Percentiles rank a stretch among this genome's conserved stretches.
Conservation (phyloP, 2,113 vertebrate species). For the Panthera uncia region DNA sequence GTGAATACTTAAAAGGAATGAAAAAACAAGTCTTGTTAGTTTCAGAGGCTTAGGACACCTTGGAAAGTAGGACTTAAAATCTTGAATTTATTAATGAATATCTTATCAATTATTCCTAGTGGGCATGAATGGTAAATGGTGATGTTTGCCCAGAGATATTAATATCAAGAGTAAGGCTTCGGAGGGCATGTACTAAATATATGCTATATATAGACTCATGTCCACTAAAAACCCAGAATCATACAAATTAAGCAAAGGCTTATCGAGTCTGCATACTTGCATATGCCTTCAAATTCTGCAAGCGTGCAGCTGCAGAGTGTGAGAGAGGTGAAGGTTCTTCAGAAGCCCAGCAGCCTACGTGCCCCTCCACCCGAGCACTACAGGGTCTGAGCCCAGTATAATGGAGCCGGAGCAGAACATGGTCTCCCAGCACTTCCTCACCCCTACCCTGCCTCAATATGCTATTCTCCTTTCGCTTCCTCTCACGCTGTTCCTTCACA, state of each 20-base stretch:
- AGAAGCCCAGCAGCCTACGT: background rate
- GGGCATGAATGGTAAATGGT: background rate
- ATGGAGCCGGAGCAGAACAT: too few species aligned
- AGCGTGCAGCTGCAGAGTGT: background rate
- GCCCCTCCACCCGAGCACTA: background rate
- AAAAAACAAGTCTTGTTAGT: background rate
- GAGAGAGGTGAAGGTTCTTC: background rate
- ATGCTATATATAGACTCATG: background rate
- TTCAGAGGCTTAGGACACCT: background rate
- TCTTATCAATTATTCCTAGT: background rate
- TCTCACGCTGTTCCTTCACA: background rate
- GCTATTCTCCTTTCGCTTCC: background rate
- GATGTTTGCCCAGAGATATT: background rate
- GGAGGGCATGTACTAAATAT: background rate
- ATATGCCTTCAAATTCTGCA: too few species aligned
- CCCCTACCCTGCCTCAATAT: rapidly evolving
- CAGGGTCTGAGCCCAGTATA: background rate
- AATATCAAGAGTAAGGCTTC: background rate
- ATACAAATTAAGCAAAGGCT: background rate
- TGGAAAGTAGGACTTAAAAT: background rate
- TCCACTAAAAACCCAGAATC: background rate
- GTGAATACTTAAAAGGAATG: background rate
- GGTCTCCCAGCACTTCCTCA: background rate
- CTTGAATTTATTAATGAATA: background rate
- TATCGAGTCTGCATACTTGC: background rate